Evolutionary conservation across 2,888 invertebrate species (phyloP).

Genomic region (Heliothis peltigera): DNA sequence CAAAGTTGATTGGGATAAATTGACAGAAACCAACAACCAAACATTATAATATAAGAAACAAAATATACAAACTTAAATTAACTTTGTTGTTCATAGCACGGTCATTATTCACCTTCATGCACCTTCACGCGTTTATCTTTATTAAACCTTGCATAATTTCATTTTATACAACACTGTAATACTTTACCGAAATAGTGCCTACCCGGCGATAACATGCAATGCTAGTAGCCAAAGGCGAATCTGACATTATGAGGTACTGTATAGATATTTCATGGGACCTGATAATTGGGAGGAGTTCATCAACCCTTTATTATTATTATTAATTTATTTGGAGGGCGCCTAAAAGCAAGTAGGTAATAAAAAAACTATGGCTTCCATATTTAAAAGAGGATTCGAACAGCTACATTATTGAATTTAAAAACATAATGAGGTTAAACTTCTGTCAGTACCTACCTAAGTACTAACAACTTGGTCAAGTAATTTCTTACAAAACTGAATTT

Average conservation of each 20-base stretch:
- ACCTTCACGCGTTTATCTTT: conserved; percentile 19
- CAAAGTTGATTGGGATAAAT: too few species aligned
- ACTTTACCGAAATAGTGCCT: conserved; percentile 10
- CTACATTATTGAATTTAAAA: too few species aligned
- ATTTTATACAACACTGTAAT: conserved; percentile 18
- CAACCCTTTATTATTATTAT: too few species aligned
- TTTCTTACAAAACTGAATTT: neutral
- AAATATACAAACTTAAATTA: conserved; percentile 8
- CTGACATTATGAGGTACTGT: too few species aligned
- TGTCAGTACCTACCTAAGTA: neutral
- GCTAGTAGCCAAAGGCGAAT: too few species aligned
- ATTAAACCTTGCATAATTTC: conserved; percentile 15
- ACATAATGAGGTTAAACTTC: too few species aligned
- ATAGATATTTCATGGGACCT: too few species aligned
- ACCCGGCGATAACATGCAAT: neutral
- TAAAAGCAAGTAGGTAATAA: too few species aligned
- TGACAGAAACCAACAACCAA: neutral
- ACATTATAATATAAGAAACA: neutral
- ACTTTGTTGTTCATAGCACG: conserved; percentile 24
- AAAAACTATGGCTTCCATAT: too few species aligned
- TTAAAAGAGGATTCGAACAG: too few species aligned
- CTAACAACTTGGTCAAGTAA: neutral
- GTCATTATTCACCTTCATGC: conserved; percentile 25
- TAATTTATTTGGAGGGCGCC: too few species aligned
- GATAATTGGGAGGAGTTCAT: too few species aligned